Conservation (phyloP, 2,113 vertebrate genomes). For the Epinephelus lanceolatus region DNA sequence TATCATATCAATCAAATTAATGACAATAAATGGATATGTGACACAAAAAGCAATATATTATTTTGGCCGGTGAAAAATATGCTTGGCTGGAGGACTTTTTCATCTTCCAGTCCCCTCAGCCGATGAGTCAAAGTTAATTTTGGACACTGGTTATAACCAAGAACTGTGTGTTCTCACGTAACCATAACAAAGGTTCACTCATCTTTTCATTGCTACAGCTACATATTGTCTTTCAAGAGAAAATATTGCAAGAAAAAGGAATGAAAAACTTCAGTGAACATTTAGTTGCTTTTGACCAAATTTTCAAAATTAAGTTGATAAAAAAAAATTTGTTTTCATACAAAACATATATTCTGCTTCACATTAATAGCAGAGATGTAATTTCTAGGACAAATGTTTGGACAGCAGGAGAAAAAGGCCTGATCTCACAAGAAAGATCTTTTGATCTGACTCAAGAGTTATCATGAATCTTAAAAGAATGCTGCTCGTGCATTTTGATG, state of each 20-base stretch:
- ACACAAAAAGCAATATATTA: no score
- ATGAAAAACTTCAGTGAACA: not conserved
- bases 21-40: no score
- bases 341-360: not conserved
- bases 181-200: not conserved
- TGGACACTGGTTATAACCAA: not conserved
- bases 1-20: no score
- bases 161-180: not conserved
- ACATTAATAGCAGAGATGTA: not conserved
- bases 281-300: not conserved
- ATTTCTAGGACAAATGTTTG: not conserved
- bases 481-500: not conserved
- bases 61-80: no score
- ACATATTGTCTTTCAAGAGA: not conserved
- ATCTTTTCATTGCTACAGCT: not conserved
- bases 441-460: not conserved
- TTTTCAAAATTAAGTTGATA: not conserved
- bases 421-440: not conserved
- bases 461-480: constrained; percentile 7
- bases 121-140: no score
- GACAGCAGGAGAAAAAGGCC: not conserved
- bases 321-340: not conserved
- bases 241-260: not conserved
- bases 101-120: no score
- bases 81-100: no score